A percentile compares a stretch with the other conserved stretches of the same genome.
These are phyloP conservation scores for Megastigmus dorsalis DNA, from an alignment of 2,888 invertebrate genomes.

Conservation along the genomic window DNA sequence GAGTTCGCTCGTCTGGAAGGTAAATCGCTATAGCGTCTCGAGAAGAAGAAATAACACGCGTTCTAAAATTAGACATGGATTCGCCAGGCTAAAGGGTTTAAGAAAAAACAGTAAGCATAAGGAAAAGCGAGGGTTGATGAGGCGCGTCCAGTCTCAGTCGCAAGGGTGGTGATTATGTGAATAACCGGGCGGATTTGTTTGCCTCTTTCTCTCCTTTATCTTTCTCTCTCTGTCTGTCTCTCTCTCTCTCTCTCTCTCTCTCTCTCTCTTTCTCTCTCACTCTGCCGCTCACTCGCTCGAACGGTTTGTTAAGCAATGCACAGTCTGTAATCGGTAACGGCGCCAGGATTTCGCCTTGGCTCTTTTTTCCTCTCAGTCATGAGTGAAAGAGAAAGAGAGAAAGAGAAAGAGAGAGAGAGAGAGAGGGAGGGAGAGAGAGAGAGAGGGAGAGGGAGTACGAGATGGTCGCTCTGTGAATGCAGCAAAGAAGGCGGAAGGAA, in stretches of 20 bases:
- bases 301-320: slow-evolving; percentile 15
- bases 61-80: slow-evolving; percentile 19
- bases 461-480: no score
- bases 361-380: neutral
- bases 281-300: neutral
- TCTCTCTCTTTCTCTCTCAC: neutral
- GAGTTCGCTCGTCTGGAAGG: no score
- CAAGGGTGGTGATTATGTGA: slow-evolving; percentile 37
- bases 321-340: slow-evolving; percentile 43
- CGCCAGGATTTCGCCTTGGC: slow-evolving; percentile 43
- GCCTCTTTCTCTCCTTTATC: neutral
- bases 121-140: slow-evolving; percentile 22
- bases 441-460: no score
- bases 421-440: neutral
- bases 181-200: slow-evolving; percentile 32
- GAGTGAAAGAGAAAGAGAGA: neutral
- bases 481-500: neutral
- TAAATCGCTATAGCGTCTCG: neutral
- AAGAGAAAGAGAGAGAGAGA: neutral
- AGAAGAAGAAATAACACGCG: neutral
- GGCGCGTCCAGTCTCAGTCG: slow-evolving; percentile 14
- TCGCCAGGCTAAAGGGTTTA: neutral
- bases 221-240: no score
- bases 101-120: slow-evolving; percentile 7
- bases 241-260: neutral